phyloP scores from a whole-genome alignment of 2,888 invertebrate genomes.

The Saturnia pavonia region DNA sequence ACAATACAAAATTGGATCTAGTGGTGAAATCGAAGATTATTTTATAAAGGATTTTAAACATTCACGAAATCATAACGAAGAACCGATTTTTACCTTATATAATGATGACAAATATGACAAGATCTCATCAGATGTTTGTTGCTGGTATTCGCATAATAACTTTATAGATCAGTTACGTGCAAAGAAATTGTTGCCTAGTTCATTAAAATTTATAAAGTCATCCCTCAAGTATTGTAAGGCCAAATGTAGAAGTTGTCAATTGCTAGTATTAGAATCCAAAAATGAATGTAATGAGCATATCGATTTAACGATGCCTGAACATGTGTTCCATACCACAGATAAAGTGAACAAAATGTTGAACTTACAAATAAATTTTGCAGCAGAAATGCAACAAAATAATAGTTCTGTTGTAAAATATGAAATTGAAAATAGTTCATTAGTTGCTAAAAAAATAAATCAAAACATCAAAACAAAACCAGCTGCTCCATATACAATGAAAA shows the following conservation, averaged over 20 bases:
- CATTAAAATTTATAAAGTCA: slow-evolving; percentile 33
- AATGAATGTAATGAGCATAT: neutral
- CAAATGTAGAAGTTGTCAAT: slow-evolving; percentile 41
- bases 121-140: slow-evolving; percentile 31
- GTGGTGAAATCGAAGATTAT: slow-evolving; percentile 26
- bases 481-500: neutral
- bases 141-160: slow-evolving; percentile 42
- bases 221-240: slow-evolving; percentile 31
- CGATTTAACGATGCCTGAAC: slow-evolving; percentile 15
- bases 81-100: slow-evolving; percentile 16
- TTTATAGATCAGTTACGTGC: slow-evolving; percentile 27
- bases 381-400: neutral
- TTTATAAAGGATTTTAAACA: slow-evolving; percentile 7
- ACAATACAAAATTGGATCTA: slow-evolving; percentile 34
- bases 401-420: neutral
- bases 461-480: neutral
- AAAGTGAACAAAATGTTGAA: neutral
- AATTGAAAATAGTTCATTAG: slow-evolving; percentile 23
- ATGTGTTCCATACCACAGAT: neutral
- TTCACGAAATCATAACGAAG: neutral
- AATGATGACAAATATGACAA: slow-evolving; percentile 3
- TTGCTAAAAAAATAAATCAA: slow-evolving; percentile 28
- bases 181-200: slow-evolving; percentile 24
- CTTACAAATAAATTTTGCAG: neutral
- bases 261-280: slow-evolving; percentile 12